Evolutionary conservation across 2,797 vertebrate genomes (phyloP).

Genomic region (Lagodon rhomboides): DNA sequence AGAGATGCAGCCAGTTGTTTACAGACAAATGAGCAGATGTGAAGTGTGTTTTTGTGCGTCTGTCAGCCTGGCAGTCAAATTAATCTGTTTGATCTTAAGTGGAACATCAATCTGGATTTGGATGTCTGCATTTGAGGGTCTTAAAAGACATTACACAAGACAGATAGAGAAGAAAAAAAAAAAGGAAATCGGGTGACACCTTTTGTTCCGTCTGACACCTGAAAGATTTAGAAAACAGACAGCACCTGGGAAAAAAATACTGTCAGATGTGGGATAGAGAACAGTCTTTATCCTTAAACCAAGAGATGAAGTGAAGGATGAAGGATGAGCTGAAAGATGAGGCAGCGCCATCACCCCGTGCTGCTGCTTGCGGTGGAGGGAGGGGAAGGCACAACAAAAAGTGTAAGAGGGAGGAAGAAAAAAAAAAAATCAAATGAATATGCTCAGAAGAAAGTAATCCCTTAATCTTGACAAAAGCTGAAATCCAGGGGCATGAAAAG

Average conservation of each 20-base stretch:
- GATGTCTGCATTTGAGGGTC: constrained; percentile 30
- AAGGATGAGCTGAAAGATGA: constrained; percentile 61
- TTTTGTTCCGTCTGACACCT: constrained; percentile 55
- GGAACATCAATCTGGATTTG: constrained; percentile 44
- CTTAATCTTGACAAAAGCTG: constrained; percentile 82
- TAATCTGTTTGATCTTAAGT: constrained; percentile 49
- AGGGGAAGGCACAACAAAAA: constrained; percentile 64
- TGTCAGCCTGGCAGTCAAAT: constrained; percentile 6
- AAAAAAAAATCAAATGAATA: constrained; percentile 72
- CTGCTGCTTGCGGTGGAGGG: constrained; percentile 20
- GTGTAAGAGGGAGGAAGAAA: constrained; percentile 48
- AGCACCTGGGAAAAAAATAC: constrained; percentile 42
- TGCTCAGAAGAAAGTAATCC: constrained; percentile 81
- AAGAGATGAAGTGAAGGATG: constrained; percentile 66
- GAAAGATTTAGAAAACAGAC: constrained; percentile 47
- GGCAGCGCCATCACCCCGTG: constrained; percentile 17
- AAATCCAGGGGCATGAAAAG: constrained; percentile 82
- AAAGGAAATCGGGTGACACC: not conserved
- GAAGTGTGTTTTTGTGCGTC: not conserved
- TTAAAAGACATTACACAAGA: constrained; percentile 42
- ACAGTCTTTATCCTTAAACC: constrained; percentile 52
- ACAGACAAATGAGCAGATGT: constrained; percentile 8
- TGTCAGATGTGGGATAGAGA: constrained; percentile 66
- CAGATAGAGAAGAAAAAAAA: constrained; percentile 12
- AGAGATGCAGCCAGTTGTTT: not conserved